Percentiles rank a stretch among this genome's conserved stretches.
Evolutionary conservation across 2,797 vertebrate species (phyloP).

Genomic region (Sandelia bainsii): DNA sequence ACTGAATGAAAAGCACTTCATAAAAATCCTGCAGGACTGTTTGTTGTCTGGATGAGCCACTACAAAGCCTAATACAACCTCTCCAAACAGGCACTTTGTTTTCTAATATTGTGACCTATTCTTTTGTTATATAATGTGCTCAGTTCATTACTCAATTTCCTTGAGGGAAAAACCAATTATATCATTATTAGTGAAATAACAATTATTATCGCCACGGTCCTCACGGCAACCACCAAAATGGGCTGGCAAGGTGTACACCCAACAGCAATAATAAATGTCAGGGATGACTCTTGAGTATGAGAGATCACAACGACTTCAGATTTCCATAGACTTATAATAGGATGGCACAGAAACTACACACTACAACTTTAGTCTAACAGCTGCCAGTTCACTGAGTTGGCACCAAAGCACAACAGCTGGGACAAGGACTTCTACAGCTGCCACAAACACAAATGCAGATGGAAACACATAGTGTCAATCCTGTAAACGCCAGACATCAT

Average conservation of each 20-base stretch:
- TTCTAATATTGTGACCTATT: slow-evolving; percentile 53
- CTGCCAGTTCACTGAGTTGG: slow-evolving; percentile 67
- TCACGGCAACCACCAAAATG: slow-evolving; percentile 22
- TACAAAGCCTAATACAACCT: slow-evolving; percentile 19
- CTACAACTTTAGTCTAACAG: slow-evolving; percentile 68
- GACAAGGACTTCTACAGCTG: slow-evolving; percentile 63
- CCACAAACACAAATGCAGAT: slow-evolving; percentile 43
- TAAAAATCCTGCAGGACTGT: neutral
- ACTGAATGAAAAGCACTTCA: neutral
- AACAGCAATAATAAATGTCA: slow-evolving; percentile 29
- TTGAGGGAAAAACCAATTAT: slow-evolving; percentile 45
- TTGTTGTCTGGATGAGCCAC: neutral
- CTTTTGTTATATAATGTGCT: slow-evolving; percentile 58
- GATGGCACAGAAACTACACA: slow-evolving; percentile 44
- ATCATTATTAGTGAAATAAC: slow-evolving; percentile 51
- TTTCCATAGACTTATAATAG: slow-evolving; percentile 37
- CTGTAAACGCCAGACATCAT: slow-evolving; percentile 47
- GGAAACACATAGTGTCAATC: slow-evolving; percentile 26
- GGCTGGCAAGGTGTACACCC: slow-evolving; percentile 24
- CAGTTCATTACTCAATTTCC: slow-evolving; percentile 55
- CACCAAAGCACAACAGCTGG: slow-evolving; percentile 75
- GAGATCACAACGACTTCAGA: slow-evolving; percentile 30
- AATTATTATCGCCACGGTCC: slow-evolving; percentile 32
- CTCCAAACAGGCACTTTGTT: slow-evolving; percentile 43
- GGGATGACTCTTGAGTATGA: slow-evolving; percentile 25